A percentile compares a stretch with the other conserved stretches of the same genome.
Conservation (phyloP, 2,113 vertebrate species). For the Macaca mulatta region DNA sequence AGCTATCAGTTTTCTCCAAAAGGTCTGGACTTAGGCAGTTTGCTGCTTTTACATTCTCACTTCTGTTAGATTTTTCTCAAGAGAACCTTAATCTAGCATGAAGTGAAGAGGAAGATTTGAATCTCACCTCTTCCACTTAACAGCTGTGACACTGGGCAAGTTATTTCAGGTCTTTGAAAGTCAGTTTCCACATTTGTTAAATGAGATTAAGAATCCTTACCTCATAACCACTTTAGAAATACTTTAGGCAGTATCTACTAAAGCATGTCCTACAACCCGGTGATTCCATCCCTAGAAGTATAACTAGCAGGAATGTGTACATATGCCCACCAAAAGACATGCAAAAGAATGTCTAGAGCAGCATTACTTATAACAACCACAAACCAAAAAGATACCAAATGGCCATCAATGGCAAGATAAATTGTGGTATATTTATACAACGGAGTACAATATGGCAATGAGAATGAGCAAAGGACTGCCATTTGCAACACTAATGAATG, state of each 20-base stretch:
- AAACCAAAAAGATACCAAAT: background rate
- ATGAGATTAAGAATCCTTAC: background rate
- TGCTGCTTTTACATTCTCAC: background rate
- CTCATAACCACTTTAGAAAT: background rate
- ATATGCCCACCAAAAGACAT: background rate
- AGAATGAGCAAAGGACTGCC: background rate
- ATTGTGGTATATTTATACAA: background rate
- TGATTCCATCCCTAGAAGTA: background rate
- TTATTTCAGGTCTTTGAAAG: background rate
- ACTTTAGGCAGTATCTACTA: background rate
- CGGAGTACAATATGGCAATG: background rate
- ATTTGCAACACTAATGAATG: background rate
- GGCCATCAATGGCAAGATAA: background rate
- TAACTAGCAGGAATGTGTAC: background rate
- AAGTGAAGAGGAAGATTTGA: background rate
- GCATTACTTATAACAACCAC: background rate
- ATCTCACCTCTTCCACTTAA: background rate
- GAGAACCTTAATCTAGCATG: background rate
- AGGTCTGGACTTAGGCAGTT: background rate
- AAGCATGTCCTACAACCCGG: background rate
- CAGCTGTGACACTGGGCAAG: background rate
- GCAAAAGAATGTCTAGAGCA: background rate
- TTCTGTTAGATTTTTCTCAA: conserved; percentile 15
- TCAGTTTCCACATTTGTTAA: background rate
- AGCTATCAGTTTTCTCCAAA: background rate